Evolutionary conservation across 2,888 invertebrate genomes (phyloP).

Genomic region (Hedya salicella): DNA sequence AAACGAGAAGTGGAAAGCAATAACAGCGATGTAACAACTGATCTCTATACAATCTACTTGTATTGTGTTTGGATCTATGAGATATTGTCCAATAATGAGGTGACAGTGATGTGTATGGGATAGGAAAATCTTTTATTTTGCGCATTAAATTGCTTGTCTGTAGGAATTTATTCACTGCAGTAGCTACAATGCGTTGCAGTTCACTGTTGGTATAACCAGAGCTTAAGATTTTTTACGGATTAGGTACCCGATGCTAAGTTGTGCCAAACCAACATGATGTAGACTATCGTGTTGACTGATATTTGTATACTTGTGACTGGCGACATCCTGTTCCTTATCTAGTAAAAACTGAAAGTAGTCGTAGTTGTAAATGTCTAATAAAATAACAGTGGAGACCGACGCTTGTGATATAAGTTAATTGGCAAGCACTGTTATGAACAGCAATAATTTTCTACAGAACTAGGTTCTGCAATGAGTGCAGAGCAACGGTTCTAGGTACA

Average conservation of each 20-base stretch:
- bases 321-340: neutral
- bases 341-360: conserved; percentile 59
- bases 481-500: conserved; percentile 56
- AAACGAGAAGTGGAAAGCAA: conserved; percentile 26
- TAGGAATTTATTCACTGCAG: too few species aligned
- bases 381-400: neutral
- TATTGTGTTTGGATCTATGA: neutral
- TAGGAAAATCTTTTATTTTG: too few species aligned
- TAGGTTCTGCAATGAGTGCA: conserved; percentile 60
- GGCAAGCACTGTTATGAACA: conserved; percentile 56
- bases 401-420: conserved; percentile 10
- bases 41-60: conserved; percentile 1
- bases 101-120: neutral
- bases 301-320: neutral
- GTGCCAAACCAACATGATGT: neutral
- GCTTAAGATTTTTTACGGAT: too few species aligned
- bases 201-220: too few species aligned
- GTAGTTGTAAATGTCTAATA: conserved; percentile 48
- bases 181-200: too few species aligned
- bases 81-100: neutral
- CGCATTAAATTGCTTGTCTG: too few species aligned
- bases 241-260: too few species aligned
- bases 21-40: neutral
- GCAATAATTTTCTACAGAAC: conserved; percentile 66
- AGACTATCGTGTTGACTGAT: neutral